A percentile compares a stretch with the other conserved stretches of the same genome.
Evolutionary conservation across 1,140 invertebrate species (phyloP).

Genomic region (Heliconius congener): DNA sequence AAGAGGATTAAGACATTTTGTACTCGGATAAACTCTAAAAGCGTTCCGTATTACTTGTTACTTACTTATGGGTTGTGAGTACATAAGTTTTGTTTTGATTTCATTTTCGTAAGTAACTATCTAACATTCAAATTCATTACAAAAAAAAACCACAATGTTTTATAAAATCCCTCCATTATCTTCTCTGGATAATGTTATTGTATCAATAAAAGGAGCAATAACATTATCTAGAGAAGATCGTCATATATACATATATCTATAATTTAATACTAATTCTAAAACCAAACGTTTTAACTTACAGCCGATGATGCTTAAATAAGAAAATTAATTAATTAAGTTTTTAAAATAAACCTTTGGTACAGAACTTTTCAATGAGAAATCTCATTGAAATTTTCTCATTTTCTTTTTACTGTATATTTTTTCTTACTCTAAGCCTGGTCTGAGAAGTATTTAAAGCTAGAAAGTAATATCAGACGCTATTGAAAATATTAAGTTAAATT

Average conservation of each 20-base stretch:
- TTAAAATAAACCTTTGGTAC: slow-evolving; percentile 36
- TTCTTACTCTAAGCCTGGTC: slow-evolving; percentile 18
- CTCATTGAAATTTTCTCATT: slow-evolving; percentile 37
- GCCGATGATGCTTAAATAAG: neutral
- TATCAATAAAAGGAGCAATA: no score
- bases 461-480: slow-evolving; percentile 18
- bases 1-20: no score
- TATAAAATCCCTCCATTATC: no score
- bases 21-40: no score
- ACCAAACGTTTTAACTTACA: neutral
- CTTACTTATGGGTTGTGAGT: no score
- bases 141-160: neutral
- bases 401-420: slow-evolving; percentile 28
- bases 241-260: no score
- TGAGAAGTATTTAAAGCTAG: slow-evolving; percentile 15
- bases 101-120: no score
- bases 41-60: no score
- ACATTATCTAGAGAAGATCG: no score
- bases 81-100: no score
- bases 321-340: slow-evolving; percentile 41
- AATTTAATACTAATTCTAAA: neutral
- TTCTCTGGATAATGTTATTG: no score
- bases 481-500: slow-evolving; percentile 17
- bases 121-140: neutral
- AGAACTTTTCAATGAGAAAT: slow-evolving; percentile 39